Percentiles rank a stretch among this genome's conserved stretches.
phyloP scores from a whole-genome alignment of 2,797 vertebrate genomes.

The Spondyliosoma cantharus region DNA sequence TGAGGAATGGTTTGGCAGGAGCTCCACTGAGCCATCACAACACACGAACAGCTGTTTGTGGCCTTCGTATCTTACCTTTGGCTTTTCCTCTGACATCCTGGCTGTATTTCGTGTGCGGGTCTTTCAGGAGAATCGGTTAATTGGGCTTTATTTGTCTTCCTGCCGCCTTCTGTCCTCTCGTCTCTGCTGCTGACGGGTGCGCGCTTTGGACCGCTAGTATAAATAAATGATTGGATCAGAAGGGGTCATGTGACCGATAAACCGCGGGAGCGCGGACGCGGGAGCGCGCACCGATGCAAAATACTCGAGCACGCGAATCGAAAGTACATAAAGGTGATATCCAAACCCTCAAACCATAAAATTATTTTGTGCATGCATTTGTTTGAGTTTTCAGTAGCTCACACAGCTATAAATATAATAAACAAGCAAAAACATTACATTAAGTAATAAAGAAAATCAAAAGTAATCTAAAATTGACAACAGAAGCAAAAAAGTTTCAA shows the following conservation, averaged over 20 bases:
- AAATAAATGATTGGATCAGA: conserved; percentile 77
- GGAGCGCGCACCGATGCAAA: conserved; percentile 73
- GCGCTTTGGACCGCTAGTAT: conserved; percentile 84
- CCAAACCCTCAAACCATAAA: too few species aligned
- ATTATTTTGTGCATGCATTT: background rate
- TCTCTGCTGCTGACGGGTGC: conserved; percentile 85
- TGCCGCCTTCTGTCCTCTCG: conserved; percentile 77
- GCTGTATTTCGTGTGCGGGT: conserved; percentile 58
- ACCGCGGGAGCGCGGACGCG: conserved; percentile 76
- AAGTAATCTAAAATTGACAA: background rate
- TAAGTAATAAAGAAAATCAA: too few species aligned
- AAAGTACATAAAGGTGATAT: background rate
- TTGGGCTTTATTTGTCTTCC: conserved; percentile 66
- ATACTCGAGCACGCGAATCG: conserved; percentile 71
- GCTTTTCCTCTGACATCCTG: conserved; percentile 93
- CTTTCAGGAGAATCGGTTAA: conserved; percentile 45
- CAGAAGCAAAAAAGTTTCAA: background rate
- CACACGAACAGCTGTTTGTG: background rate
- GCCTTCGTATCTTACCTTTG: conserved; percentile 86
- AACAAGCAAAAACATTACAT: too few species aligned
- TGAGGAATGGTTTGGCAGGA: conserved; percentile 47
- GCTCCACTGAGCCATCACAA: conserved; percentile 2
- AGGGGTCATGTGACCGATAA: conserved; percentile 79
- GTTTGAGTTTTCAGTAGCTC: background rate
- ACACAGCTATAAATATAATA: too few species aligned